These are phyloP conservation scores for Manis pentadactyla DNA, from an alignment of 2,797 vertebrate species.

Conservation along the genomic window DNA sequence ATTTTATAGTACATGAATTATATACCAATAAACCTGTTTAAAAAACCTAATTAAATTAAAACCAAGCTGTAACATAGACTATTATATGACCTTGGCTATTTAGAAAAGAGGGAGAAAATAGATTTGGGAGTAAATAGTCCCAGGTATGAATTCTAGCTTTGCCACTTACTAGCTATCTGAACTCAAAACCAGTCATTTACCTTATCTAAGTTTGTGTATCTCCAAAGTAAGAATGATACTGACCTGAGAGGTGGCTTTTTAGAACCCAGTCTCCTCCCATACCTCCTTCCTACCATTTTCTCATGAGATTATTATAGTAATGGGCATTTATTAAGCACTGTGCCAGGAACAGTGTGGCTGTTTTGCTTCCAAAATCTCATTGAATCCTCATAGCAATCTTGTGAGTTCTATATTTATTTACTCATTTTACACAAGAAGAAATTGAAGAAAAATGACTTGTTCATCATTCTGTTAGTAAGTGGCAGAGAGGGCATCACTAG, in stretches of 20 bases:
- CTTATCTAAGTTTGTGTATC: background rate
- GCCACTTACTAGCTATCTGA: background rate
- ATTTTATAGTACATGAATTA: background rate
- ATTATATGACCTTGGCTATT: background rate
- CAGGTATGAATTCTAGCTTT: slow-evolving; percentile 15
- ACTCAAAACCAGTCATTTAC: background rate
- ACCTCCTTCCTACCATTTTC: background rate
- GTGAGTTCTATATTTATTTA: background rate
- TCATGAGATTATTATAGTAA: background rate
- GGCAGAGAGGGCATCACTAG: too few species aligned
- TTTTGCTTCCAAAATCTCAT: background rate
- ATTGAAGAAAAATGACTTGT: background rate
- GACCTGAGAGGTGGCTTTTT: background rate
- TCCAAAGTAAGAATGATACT: background rate
- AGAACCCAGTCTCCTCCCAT: background rate
- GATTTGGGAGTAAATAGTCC: background rate
- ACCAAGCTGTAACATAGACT: background rate
- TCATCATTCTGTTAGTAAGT: background rate
- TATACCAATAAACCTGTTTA: slow-evolving; percentile 4
- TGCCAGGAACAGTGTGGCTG: background rate
- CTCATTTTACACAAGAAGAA: background rate
- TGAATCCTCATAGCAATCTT: background rate
- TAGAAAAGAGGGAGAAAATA: background rate
- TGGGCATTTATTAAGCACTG: background rate
- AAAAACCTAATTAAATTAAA: background rate